These are phyloP conservation scores for Erebia epiphron DNA, from an alignment of 2,888 invertebrate species.

Conservation along the genomic window DNA sequence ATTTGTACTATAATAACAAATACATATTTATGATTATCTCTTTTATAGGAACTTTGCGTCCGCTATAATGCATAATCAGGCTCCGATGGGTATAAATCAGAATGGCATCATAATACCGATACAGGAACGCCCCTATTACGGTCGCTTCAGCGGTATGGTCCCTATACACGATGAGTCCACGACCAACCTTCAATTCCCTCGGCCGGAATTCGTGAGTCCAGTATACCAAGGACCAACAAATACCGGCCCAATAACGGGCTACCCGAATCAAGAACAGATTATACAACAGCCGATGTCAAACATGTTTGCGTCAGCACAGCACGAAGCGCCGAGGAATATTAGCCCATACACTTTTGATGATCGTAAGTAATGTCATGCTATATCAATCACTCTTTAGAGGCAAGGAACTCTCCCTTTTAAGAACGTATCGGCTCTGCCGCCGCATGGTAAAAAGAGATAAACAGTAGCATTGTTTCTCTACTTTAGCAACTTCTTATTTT, in stretches of 20 bases:
- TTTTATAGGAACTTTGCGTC: constrained; percentile 44
- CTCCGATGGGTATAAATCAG: constrained; percentile 43
- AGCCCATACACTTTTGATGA: constrained; percentile 52
- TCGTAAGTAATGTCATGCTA: constrained; percentile 44
- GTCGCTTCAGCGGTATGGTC: constrained; percentile 43
- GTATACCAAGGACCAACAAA: constrained; percentile 40
- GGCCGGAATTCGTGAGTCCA: constrained; percentile 44
- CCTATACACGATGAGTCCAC: constrained; percentile 45
- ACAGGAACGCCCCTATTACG: constrained; percentile 50
- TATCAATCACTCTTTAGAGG: not conserved
- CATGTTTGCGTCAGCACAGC: constrained; percentile 48
- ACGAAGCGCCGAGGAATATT: constrained; percentile 45
- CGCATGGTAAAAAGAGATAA: too few species aligned
- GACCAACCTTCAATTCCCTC: constrained; percentile 43
- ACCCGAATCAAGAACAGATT: constrained; percentile 41
- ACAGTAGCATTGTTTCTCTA: too few species aligned
- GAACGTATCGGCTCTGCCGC: too few species aligned
- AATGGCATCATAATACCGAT: constrained; percentile 50
- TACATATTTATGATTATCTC: too few species aligned
- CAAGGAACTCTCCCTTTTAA: too few species aligned
- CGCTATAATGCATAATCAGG: constrained; percentile 45
- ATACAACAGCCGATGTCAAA: constrained; percentile 41
- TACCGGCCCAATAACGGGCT: constrained; percentile 25
- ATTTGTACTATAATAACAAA: too few species aligned
- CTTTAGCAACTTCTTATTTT: too few species aligned